These are phyloP conservation scores for Cydia amplana DNA, from an alignment of 1,140 invertebrate species.

Conservation along the genomic window DNA sequence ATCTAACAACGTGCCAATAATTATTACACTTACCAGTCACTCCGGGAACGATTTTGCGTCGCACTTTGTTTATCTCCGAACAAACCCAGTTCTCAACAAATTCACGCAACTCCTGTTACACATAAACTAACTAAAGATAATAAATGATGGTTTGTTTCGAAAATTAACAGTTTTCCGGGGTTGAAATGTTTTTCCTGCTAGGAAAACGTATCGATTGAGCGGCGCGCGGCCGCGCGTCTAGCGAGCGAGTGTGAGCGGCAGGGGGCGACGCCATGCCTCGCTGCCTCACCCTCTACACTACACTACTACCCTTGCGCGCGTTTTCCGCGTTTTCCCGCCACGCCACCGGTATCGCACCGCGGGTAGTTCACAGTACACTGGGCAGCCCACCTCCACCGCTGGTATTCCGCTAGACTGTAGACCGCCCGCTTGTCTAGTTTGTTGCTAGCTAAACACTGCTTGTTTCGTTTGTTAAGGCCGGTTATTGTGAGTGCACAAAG, in stretches of 20 bases:
- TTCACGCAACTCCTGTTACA: background rate
- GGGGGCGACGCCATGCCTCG: slow-evolving; percentile 28
- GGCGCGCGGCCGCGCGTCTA: slow-evolving; percentile 68
- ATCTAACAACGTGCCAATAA: slow-evolving; percentile 69
- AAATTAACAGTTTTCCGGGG: slow-evolving; percentile 37
- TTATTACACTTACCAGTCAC: slow-evolving; percentile 67
- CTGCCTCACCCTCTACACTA: slow-evolving; percentile 17
- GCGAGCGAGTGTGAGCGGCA: slow-evolving; percentile 59
- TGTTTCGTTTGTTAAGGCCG: slow-evolving; percentile 23
- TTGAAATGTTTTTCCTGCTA: slow-evolving; percentile 47
- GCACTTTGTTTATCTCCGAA: slow-evolving; percentile 52
- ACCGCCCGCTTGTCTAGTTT: background rate
- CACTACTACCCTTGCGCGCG: slow-evolving; percentile 52
- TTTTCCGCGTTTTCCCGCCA: slow-evolving; percentile 74
- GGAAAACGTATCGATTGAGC: slow-evolving; percentile 68
- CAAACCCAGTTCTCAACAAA: slow-evolving; percentile 33
- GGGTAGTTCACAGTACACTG: slow-evolving; percentile 46
- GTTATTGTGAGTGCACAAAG: slow-evolving; percentile 29
- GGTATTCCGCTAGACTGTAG: background rate
- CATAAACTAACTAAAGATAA: slow-evolving; percentile 4
- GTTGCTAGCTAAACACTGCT: slow-evolving; percentile 18
- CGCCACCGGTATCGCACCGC: slow-evolving; percentile 51
- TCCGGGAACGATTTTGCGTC: slow-evolving; percentile 61
- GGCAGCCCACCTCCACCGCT: background rate
- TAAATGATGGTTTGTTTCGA: slow-evolving; percentile 8